A percentile compares a stretch with the other conserved stretches of the same genome.
These are phyloP conservation scores for Pica pica DNA, from an alignment of 2,113 vertebrate species.

Conservation along the genomic window DNA sequence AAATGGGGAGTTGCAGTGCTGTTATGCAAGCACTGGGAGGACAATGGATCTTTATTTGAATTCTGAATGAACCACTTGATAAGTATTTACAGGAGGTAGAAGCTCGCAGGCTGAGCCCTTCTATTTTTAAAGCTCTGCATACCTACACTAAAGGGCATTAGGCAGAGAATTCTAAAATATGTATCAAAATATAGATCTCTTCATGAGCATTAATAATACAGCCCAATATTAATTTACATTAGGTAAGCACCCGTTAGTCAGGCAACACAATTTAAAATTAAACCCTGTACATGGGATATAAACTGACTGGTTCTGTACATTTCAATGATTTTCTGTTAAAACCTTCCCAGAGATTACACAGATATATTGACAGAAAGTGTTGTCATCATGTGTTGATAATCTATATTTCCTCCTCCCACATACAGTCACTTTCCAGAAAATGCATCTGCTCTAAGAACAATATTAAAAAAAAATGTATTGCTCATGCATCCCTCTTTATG, in stretches of 20 bases:
- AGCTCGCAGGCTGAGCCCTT: neutral
- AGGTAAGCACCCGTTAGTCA: neutral
- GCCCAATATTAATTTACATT: neutral
- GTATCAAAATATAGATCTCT: neutral
- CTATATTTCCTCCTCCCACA: conserved; percentile 28
- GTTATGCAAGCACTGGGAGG: conserved; percentile 32
- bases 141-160: neutral
- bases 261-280: neutral
- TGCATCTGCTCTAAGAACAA: conserved; percentile 19
- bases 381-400: conserved; percentile 22
- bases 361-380: conserved; percentile 15
- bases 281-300: neutral
- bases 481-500: neutral
- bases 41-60: conserved; percentile 29
- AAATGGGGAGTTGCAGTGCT: neutral
- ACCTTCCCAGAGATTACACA: neutral
- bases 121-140: conserved; percentile 16
- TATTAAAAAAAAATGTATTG: neutral
- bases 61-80: conserved; percentile 37
- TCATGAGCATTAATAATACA: neutral
- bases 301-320: neutral
- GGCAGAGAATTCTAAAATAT: neutral
- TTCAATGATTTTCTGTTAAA: neutral
- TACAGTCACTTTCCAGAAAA: conserved; percentile 36
- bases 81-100: conserved; percentile 34